Base-by-base conservation (phyloP, 2,113 vertebrate genomes). In the Upupa epops region DNA sequence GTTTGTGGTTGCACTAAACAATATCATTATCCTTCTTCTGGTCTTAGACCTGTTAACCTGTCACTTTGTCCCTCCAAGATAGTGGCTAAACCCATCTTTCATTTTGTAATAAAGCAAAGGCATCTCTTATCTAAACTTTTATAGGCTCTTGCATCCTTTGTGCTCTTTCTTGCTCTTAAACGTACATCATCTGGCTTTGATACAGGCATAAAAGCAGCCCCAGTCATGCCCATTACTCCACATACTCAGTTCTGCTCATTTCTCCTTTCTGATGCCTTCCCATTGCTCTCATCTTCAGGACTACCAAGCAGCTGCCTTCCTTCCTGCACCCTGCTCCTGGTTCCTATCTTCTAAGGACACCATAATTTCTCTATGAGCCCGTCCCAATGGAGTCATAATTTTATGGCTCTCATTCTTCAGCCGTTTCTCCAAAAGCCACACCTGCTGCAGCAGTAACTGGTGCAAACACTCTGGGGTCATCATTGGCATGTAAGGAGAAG, bases 231-330 rank as follows among this genome's bases (percentile, higher is more conserved):
- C 3, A 0, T 51, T 65, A 51, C 32, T 79, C 37, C 9, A 34
- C 60, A 18, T 32, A 37, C 20, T 60, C 28, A 10, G 1, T 9
- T 60, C 32, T 54, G 21, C 13, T 66, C 0, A 0, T 65, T 91
- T 7, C 22, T 90, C 12, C 28, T 80, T 34, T 90, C 17, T 52
- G 73, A 45, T 4, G 5, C 28, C 21, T 86, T 86, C 14, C 17
- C 13, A 8, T 34, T 71, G 29, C 49, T 76, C 45, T 71, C 37
- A 54, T 22, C 48, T 42, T 66, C n/a, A 24, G 12, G 6, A 51
- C n/a, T 89, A 42, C 31, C 54, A 72, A 58, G 32, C n/a, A 86
- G 40, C 37, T 77, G 61, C 17, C 58, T 79, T 87, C 6, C 8
- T 63, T 25, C 55, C 64, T 83, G 45, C 56, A 60, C 9, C n/a